Evolutionary conservation across 2,888 invertebrate species (phyloP), one percentile per base, ranked within the genome.

Genomic region (Drosophila percnosoma): DNA sequence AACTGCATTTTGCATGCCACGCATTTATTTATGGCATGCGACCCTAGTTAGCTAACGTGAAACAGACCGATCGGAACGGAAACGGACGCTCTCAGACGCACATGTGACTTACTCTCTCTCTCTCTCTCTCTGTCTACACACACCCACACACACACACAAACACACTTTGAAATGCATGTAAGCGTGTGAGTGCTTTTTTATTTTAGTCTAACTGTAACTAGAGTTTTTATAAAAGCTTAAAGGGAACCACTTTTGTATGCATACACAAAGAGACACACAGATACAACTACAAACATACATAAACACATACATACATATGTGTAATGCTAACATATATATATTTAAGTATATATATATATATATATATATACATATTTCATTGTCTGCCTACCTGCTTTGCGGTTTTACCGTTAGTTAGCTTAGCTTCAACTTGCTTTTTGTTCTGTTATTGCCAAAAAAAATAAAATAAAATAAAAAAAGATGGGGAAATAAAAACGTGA

Each of bases 361-460:
- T n/a, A 61, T 18, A 27, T 1, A n/a, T 15, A 54, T 24, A 55
- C 7, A 38, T 38, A 38, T 55, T 55, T 55, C 38, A 55, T 38
- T 15, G 55, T 55, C 55, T 55, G 55, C 38, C 55, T 38, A 55
- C 27, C 55, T 55, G 55, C 55, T 57, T 57, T 57, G 55, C 55
- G 55, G 55, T 78, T 51, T 51, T 70, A 79, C 64, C 60, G 70
- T 79, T 78, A 78, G 67, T 78, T 74, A 78, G 77, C 78, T 67
- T 78, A 81, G 79, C 82, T 81, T 81, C 38, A 63, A 71, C 52
- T 71, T 68, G 83, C 74, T 79, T 79, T 79, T 53, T 55, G 66
- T 78, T 80, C 68, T 82, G 73, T 80, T 80, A 80, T 80, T 71
- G 76, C 66, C 63, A 75, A 75, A 68, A 11, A 55, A 31, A 31